phyloP scores from a whole-genome alignment of 2,113 vertebrate genomes.

The Lucifuga dentata region DNA sequence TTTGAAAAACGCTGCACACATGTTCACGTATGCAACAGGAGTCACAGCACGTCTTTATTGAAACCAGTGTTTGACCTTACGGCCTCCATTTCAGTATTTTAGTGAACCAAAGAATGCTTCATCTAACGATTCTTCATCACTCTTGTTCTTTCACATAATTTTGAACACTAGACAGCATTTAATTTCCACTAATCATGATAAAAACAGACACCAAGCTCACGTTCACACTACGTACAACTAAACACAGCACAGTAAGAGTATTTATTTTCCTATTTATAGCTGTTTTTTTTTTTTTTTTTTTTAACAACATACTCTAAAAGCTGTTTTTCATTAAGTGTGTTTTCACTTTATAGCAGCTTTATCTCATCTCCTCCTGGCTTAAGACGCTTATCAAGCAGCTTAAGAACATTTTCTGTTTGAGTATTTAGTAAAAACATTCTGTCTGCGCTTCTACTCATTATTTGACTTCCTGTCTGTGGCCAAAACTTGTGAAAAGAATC shows the following conservation, averaged over 20 bases:
- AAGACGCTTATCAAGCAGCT: neutral
- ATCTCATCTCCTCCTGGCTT: neutral
- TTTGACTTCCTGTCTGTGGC: conserved; percentile 36
- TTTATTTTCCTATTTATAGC: conserved; percentile 79
- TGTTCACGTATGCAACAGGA: neutral
- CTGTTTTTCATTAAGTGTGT: no score
- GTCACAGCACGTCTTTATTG: no score
- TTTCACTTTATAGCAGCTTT: conserved; percentile 7
- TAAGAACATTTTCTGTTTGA: conserved; percentile 6
- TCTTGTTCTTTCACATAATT: conserved; percentile 5
- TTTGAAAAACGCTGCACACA: conserved; percentile 1
- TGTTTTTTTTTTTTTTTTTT: conserved; percentile 11
- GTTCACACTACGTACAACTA: conserved; percentile 71
- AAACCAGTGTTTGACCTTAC: conserved; percentile 64
- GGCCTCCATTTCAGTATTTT: conserved; percentile 69
- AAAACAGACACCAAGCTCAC: conserved; percentile 24
- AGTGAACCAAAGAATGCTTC: conserved; percentile 56
- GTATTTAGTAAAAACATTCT: conserved; percentile 25
- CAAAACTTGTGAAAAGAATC: conserved; percentile 37
- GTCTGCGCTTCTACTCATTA: conserved; percentile 66
- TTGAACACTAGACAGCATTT: conserved; percentile 58
- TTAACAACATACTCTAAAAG: conserved; percentile 19
- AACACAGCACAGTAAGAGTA: conserved; percentile 59
- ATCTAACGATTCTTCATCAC: conserved; percentile 18
- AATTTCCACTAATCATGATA: conserved; percentile 26